phyloP scores from a whole-genome alignment of 2,888 invertebrate species.

The Oscheius sp. region DNA sequence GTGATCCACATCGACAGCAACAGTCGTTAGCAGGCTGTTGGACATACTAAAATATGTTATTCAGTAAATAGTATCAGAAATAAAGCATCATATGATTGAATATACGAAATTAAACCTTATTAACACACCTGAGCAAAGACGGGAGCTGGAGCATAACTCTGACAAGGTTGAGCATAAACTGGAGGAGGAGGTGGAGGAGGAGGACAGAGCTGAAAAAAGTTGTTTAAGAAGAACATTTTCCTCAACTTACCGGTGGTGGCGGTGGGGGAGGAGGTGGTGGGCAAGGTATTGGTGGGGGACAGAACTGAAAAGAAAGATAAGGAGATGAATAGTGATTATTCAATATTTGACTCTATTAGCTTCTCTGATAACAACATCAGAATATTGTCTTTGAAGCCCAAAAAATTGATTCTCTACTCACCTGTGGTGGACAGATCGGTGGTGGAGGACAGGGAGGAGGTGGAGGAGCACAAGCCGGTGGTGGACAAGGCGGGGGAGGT shows the following conservation, averaged over 20 bases:
- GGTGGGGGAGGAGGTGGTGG: slow-evolving; percentile 64
- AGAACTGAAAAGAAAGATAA: slow-evolving; percentile 41
- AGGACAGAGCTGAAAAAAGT: too few relatives aligned
- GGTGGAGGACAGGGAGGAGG: slow-evolving; percentile 65
- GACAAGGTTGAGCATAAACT: slow-evolving; percentile 38
- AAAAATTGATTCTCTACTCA: too few relatives aligned
- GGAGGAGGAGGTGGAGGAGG: slow-evolving; percentile 51
- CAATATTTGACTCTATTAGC: too few relatives aligned
- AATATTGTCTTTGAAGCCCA: too few relatives aligned
- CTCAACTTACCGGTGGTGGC: slow-evolving; percentile 60
- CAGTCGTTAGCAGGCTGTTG: slow-evolving; percentile 61
- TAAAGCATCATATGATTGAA: too few relatives aligned
- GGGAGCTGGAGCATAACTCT: slow-evolving; percentile 36
- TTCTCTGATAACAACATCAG: too few relatives aligned
- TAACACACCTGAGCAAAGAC: slow-evolving; percentile 30
- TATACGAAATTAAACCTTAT: too few relatives aligned
- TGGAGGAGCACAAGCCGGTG: slow-evolving; percentile 47
- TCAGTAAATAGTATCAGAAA: neutral
- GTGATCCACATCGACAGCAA: slow-evolving; percentile 64
- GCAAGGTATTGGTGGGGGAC: slow-evolving; percentile 62
- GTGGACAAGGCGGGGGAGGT: slow-evolving; percentile 41
- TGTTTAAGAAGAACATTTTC: too few relatives aligned
- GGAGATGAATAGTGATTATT: too few relatives aligned
- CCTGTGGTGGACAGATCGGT: slow-evolving; percentile 54
- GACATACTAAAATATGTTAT: slow-evolving; percentile 37